Conservation (phyloP, 2,888 invertebrate genomes). For the Ennomos fuscantarius region DNA sequence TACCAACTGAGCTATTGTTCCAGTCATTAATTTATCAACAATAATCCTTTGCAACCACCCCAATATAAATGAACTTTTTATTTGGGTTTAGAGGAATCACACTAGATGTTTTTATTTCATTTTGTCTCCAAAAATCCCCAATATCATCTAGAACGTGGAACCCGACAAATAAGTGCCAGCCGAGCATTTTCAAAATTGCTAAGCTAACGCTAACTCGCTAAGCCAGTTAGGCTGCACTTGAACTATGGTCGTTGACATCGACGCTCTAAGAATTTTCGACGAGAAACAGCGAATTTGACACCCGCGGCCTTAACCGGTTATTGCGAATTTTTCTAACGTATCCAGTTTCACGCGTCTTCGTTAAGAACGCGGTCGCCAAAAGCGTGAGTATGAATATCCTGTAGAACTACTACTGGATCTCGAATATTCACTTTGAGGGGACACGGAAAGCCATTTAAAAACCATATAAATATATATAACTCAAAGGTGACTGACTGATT, state of each 20-base stretch:
- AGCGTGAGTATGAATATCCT: conserved; percentile 44
- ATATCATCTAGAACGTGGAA: conserved; percentile 3
- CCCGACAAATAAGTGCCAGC: neutral
- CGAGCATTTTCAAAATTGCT: too few species aligned
- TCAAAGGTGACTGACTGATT: too few species aligned
- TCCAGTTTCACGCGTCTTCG: conserved; percentile 59
- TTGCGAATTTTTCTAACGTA: conserved; percentile 51
- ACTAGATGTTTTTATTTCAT: too few species aligned
- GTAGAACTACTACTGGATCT: conserved; percentile 41
- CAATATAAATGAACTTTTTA: too few species aligned
- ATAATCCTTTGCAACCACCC: too few species aligned
- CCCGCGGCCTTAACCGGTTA: conserved; percentile 50
- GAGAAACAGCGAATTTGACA: conserved; percentile 51
- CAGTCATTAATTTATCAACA: too few species aligned
- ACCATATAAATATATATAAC: too few species aligned
- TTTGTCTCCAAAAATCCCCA: too few species aligned
- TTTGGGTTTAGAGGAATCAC: too few species aligned
- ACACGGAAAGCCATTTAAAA: too few species aligned
- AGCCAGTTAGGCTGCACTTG: conserved; percentile 28
- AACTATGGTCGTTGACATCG: conserved; percentile 32
- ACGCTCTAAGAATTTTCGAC: conserved; percentile 33
- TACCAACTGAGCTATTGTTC: too few species aligned
- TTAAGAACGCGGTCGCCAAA: conserved; percentile 52
- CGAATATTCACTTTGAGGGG: neutral
- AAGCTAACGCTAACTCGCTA: neutral